Evolutionary conservation across 92 coral and sea anemone species (phyloP).

Genomic region (Anthopleura xanthogrammica): DNA sequence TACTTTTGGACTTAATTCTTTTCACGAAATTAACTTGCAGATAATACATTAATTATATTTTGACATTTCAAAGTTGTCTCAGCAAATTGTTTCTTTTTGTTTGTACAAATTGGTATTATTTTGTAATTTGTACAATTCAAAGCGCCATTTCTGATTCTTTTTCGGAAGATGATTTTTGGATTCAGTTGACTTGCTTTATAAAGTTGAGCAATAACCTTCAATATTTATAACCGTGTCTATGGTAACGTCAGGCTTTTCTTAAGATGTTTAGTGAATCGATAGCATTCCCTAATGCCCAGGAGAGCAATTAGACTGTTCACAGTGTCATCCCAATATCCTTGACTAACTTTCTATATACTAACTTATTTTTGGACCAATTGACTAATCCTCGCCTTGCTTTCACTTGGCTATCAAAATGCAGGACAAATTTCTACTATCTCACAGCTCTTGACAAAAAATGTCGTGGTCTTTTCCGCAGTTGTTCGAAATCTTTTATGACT

Average conservation of each 20-base stretch:
- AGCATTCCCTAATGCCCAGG: conserved; percentile 5
- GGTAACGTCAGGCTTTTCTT: background rate
- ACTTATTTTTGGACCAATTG: background rate
- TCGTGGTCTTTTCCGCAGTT: background rate
- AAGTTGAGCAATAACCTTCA: conserved; percentile 4
- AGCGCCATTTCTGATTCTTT: background rate
- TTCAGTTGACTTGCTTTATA: background rate
- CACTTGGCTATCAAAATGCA: background rate
- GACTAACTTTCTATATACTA: background rate
- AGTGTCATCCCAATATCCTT: background rate
- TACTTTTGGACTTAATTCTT: background rate
- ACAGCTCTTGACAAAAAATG: background rate
- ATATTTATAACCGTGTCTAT: background rate
- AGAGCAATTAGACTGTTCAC: background rate
- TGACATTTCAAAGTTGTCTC: background rate
- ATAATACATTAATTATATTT: background rate
- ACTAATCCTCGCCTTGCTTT: background rate
- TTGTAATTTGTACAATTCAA: background rate
- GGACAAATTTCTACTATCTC: background rate
- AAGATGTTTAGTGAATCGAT: background rate
- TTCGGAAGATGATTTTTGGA: background rate
- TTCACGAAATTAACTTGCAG: background rate
- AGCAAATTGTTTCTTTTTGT: conserved; percentile 6
- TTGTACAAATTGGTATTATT: background rate
- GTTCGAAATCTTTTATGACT: background rate